Evolutionary conservation across 2,113 vertebrate genomes (phyloP).

Genomic region (Hippocampus mohnikei): DNA sequence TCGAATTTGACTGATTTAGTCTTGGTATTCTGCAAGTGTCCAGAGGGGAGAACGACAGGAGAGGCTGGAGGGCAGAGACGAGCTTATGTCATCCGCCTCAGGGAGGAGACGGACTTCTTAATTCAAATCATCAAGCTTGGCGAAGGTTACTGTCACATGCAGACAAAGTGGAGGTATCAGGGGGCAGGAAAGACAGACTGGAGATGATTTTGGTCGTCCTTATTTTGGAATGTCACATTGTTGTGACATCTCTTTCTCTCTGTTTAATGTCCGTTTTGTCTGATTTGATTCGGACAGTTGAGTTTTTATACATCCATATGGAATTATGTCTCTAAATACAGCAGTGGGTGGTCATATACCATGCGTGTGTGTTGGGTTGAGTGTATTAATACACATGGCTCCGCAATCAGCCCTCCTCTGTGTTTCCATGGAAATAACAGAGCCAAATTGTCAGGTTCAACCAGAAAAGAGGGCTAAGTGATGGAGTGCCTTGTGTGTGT

Average conservation of each 20-base stretch:
- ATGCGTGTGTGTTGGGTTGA: constrained; percentile 3
- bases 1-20: constrained; percentile 1
- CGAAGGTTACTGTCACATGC: constrained; percentile 17
- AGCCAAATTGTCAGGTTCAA: constrained; percentile 58
- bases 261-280: background rate
- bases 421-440: constrained; percentile 68
- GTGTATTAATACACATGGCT: constrained; percentile 64
- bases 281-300: constrained; percentile 7
- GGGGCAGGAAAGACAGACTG: background rate
- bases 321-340: constrained; percentile 5
- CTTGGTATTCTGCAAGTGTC: constrained; percentile 34
- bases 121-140: constrained; percentile 38
- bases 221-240: constrained; percentile 17
- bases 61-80: constrained; percentile 4
- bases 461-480: constrained; percentile 56
- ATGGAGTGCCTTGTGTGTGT: constrained; percentile 23
- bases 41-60: background rate
- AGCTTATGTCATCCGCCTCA: constrained; percentile 21
- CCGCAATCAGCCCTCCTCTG: constrained; percentile 42
- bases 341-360: background rate
- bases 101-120: constrained; percentile 40
- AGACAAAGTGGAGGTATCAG: background rate
- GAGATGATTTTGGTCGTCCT: background rate
- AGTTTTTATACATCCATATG: background rate
- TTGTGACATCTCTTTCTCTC: constrained; percentile 9